Conservation (phyloP, 2,113 vertebrate species). For the Spilogale gracilis region DNA sequence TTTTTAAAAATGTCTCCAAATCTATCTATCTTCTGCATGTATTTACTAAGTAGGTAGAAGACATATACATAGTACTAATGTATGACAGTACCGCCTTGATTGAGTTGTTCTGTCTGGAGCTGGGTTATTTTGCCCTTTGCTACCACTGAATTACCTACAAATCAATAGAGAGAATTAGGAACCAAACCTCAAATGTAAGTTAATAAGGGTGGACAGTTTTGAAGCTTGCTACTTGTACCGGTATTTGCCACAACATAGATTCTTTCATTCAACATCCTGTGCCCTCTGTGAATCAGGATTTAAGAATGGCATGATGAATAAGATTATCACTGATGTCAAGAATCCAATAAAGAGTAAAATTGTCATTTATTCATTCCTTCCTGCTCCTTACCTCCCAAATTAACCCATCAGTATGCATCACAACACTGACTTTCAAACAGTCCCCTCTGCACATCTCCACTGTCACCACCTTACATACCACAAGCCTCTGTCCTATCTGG, state of each 20-base stretch:
- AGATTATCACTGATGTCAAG: neutral
- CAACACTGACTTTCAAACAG: neutral
- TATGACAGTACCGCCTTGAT: neutral
- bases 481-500: neutral
- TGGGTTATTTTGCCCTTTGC: neutral
- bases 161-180: neutral
- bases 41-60: neutral
- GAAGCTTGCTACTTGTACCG: neutral
- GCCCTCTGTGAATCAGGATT: neutral
- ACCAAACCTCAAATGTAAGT: neutral
- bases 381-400: neutral
- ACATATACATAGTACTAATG: constrained; percentile 12
- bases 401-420: neutral
- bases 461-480: neutral
- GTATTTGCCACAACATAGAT: neutral
- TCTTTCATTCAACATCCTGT: neutral
- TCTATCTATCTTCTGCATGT: neutral
- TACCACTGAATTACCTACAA: neutral
- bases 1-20: neutral
- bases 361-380: neutral
- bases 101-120: neutral
- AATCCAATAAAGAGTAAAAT: neutral
- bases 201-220: neutral
- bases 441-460: neutral
- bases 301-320: neutral